Conservation (phyloP, 2,888 invertebrate genomes). For the Nemurella pictetii region DNA sequence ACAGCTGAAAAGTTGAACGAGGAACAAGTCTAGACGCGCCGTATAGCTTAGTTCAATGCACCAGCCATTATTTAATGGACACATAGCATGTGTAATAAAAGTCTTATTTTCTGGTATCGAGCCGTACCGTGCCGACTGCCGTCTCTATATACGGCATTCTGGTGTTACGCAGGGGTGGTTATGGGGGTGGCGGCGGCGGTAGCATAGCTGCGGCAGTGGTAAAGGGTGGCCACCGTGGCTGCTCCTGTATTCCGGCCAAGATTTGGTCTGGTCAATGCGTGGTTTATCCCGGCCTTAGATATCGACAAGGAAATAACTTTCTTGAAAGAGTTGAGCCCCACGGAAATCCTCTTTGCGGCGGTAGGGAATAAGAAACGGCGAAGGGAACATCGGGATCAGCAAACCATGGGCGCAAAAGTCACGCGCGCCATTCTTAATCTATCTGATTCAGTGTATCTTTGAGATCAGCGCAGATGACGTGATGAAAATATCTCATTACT, state of each 20-base stretch:
- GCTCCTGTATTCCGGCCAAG: constrained; percentile 10
- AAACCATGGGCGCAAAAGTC: background rate
- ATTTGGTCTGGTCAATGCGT: constrained; percentile 18
- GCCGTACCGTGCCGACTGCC: background rate
- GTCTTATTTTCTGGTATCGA: background rate
- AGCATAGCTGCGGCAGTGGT: background rate
- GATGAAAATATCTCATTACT: constrained; percentile 1
- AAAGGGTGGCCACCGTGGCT: too few relatives aligned
- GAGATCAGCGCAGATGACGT: background rate
- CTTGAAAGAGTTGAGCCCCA: constrained; percentile 28
- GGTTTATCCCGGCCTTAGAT: constrained; percentile 15
- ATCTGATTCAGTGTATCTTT: constrained; percentile 6
- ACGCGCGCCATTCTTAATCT: constrained; percentile 10
- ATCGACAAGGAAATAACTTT: constrained; percentile 32
- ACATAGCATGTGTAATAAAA: background rate
- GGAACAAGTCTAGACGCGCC: too few relatives aligned
- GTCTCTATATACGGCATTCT: background rate
- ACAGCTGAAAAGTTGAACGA: background rate
- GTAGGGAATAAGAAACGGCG: background rate
- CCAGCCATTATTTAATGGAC: background rate
- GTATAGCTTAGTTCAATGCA: background rate
- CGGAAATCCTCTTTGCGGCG: constrained; percentile 16
- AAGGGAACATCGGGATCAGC: constrained; percentile 8
- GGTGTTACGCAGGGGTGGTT: background rate
- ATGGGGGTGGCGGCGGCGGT: background rate